phyloP scores from a whole-genome alignment of 2,797 vertebrate genomes.

The Chaetophractus vellerosus region DNA sequence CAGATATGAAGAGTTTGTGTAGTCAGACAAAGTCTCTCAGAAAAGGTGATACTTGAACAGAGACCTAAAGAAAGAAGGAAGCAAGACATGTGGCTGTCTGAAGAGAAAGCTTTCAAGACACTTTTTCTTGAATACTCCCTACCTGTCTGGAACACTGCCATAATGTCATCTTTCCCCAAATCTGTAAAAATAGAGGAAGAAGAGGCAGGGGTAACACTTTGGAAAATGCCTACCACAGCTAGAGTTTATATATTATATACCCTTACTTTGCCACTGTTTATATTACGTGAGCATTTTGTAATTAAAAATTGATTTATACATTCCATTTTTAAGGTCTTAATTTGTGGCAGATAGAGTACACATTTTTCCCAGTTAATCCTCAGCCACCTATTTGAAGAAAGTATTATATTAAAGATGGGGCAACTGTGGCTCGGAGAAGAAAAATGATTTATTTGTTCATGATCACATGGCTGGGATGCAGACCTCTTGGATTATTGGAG shows the following conservation, averaged over 20 bases:
- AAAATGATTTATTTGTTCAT: too few relatives aligned
- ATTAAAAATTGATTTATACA: background rate
- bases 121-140: background rate
- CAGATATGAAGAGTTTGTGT: rapidly evolving
- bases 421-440: background rate
- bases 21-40: background rate
- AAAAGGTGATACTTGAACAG: background rate
- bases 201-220: background rate
- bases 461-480: background rate
- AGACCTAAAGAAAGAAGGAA: background rate
- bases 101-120: background rate
- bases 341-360: background rate
- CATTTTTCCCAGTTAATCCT: background rate
- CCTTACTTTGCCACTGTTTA: background rate
- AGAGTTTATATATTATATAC: background rate
- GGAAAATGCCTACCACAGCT: background rate
- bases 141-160: background rate
- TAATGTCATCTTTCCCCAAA: background rate
- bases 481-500: background rate
- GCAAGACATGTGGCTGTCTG: rapidly evolving
- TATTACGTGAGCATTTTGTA: background rate
- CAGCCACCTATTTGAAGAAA: background rate
- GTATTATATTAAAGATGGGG: background rate
- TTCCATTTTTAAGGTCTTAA: background rate
- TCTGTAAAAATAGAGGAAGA: background rate